phyloP scores from a whole-genome alignment of 1,140 invertebrate genomes.

The Intoshia linei region DNA sequence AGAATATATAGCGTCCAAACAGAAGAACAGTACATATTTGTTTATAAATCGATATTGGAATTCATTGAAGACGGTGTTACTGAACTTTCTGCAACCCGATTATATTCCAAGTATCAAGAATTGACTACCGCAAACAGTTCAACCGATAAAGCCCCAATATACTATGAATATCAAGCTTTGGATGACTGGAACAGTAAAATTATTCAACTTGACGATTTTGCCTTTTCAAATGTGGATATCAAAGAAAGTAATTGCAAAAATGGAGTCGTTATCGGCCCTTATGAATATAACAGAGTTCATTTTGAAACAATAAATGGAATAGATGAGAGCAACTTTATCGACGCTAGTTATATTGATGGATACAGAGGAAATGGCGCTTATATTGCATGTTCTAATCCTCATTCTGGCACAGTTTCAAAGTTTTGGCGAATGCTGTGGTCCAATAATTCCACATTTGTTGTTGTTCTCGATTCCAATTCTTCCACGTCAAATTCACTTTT shows the following conservation, averaged over 20 bases:
- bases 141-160: too few species aligned
- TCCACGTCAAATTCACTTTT: too few species aligned
- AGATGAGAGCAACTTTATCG: conserved; percentile 91
- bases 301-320: conserved; percentile 52
- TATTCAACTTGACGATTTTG: too few species aligned
- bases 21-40: conserved; percentile 97
- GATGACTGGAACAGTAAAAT: too few species aligned
- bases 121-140: conserved; percentile 28
- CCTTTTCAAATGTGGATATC: too few species aligned
- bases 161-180: too few species aligned
- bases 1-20: conserved; percentile 42
- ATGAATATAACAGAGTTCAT: conserved; percentile 64
- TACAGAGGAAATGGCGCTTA: conserved; percentile 73
- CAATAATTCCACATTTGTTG: conserved; percentile 82
- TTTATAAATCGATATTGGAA: conserved; percentile 60
- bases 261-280: conserved; percentile 9
- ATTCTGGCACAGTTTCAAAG: conserved; percentile 76
- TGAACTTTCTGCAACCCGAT: conserved; percentile 54
- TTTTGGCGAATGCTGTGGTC: conserved; percentile 99
- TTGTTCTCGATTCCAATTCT: too few species aligned
- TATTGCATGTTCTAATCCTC: conserved; percentile 81
- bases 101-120: conserved; percentile 70
- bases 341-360: conserved; percentile 80
- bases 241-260: too few species aligned
- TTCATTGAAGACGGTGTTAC: conserved; percentile 72